Percentiles rank a stretch among this genome's conserved stretches.
These are phyloP conservation scores for Palythoa grandiflora DNA, from an alignment of 92 coral and sea anemone genomes.

Conservation along the genomic window DNA sequence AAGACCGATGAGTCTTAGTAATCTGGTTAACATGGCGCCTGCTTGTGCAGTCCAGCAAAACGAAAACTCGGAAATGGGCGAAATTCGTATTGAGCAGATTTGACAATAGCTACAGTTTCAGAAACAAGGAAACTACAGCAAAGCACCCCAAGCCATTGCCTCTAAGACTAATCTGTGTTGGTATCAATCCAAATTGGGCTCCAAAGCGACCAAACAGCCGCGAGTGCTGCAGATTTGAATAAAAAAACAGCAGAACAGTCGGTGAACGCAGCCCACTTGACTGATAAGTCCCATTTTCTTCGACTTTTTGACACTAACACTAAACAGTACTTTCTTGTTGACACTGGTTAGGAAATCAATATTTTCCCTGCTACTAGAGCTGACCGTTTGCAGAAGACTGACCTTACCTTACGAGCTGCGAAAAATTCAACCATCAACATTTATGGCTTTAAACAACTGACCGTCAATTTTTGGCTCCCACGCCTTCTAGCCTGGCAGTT, in stretches of 20 bases:
- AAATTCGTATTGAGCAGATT: no score
- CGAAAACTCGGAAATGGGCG: no score
- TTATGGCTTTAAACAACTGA: constrained; percentile 35
- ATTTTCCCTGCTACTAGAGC: constrained; percentile 51
- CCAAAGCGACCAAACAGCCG: constrained; percentile 58
- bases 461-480: constrained; percentile 58
- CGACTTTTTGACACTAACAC: constrained; percentile 53
- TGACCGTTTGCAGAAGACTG: constrained; percentile 45
- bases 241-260: constrained; percentile 49
- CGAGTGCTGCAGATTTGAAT: constrained; percentile 48
- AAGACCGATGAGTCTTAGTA: no score
- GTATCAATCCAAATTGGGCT: constrained; percentile 3
- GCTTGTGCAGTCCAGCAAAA: no score
- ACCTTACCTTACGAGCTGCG: constrained; percentile 59
- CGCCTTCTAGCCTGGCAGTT: constrained; percentile 66
- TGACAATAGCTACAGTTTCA: no score
- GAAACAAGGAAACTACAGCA: no score
- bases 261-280: constrained; percentile 58
- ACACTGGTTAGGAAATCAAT: constrained; percentile 61
- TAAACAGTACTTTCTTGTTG: constrained; percentile 57
- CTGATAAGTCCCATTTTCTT: constrained; percentile 46
- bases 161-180: no score
- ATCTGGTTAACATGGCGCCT: no score
- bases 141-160: no score
- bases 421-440: constrained; percentile 60